Base-by-base conservation (phyloP, 2,113 vertebrate species). In the Cyprinodon tularosa region DNA sequence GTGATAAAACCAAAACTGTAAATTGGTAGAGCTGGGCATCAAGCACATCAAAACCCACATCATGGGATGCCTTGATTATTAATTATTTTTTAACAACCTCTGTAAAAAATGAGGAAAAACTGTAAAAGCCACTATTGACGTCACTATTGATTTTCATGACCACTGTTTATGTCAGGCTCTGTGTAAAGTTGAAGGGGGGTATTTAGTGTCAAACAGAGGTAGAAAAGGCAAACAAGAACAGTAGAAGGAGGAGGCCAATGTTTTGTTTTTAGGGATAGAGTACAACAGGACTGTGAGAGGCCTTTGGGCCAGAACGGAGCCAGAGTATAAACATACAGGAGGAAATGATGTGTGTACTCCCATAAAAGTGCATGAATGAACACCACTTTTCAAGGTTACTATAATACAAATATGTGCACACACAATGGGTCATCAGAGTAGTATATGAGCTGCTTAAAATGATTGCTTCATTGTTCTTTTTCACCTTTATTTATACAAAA, bases 291-390 rank as follows among this genome's bases (percentile, higher is more conserved):
- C 83, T 63, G 59, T 79, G 77, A 12, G 64, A 75, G 61, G 40
- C 39, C 69, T 77, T 74, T 0, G 0, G 66, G 77, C 66, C 88
- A 87, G 78, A 14, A 5, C 66, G 83, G 88, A 88, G 84, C 85
- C 78, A 69, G 65, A 72, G 29, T 5, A 71, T 80, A 85, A 85
- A 85, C 79, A 91, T n/a, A 12, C 8, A 0, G 4, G 47, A 63
- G 74, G 86, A 91, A 81, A 45, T 29, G 0, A 6, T 40, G 66
- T 72, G 79, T 75, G 63, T 60, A 84, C 72, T 38, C 77, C 75
- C 77, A 64, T 64, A 66, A 44, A 64, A 40, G 15, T 39, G 45
- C n/a, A 85, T 83, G 84, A 82, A 85, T 83, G 84, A 83, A 85
- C 64, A 68, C 4, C 1, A 61, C 62, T 53, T 62, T 53, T 62